These are phyloP conservation scores for Drosophila phalerata DNA, from an alignment of 2,888 invertebrate genomes.

Conservation along the genomic window DNA sequence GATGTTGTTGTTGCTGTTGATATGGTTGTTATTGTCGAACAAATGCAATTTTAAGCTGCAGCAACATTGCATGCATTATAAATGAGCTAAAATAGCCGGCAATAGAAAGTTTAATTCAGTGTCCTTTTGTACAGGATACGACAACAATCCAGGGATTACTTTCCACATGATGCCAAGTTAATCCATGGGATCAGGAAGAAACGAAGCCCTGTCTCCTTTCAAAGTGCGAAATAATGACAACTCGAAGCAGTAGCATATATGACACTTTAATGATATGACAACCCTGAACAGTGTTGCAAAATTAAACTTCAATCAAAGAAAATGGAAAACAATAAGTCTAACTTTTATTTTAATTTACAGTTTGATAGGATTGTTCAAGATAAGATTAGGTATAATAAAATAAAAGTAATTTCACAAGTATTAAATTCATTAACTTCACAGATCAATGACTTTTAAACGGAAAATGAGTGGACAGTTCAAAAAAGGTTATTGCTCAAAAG, in stretches of 20 bases:
- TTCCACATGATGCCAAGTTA: slow-evolving; percentile 11
- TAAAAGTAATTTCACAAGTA: background rate
- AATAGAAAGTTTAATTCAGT: slow-evolving; percentile 27
- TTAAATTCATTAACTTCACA: background rate
- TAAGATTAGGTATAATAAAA: background rate
- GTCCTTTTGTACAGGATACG: slow-evolving; percentile 20
- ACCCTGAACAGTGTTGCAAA: background rate
- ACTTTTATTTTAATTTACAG: background rate
- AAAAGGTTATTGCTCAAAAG: background rate
- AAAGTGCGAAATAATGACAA: slow-evolving; percentile 15
- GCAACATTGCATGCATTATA: slow-evolving; percentile 56
- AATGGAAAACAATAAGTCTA: background rate
- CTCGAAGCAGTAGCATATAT: slow-evolving; percentile 5
- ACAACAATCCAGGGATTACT: slow-evolving; percentile 5
- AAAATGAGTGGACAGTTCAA: background rate
- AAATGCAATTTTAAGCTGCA: slow-evolving; percentile 59
- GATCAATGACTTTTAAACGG: background rate
- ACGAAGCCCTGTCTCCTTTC: background rate
- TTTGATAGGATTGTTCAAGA: background rate
- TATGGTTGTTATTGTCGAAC: slow-evolving; percentile 25
- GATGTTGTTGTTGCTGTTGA: slow-evolving; percentile 2
- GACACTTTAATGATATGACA: slow-evolving; percentile 1
- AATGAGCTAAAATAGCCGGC: slow-evolving; percentile 45
- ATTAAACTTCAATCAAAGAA: background rate
- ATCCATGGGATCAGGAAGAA: slow-evolving; percentile 5